Evolutionary conservation across 2,797 vertebrate species (phyloP), one percentile per base, ranked within the genome.

Genomic region (Mormyrus proboscirostris): DNA sequence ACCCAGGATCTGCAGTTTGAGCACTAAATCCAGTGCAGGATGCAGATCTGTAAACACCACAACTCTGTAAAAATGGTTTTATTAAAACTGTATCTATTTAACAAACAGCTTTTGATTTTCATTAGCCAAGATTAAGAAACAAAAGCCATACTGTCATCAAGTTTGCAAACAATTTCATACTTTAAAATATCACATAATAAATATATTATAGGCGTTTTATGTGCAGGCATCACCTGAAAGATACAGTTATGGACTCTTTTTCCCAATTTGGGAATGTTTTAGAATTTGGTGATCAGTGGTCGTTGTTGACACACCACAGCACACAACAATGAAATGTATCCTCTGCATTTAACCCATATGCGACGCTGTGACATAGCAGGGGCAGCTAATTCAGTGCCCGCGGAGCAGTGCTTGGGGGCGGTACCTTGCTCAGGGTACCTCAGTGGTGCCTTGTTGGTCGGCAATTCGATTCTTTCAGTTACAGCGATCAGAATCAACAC

Each of bases 81-180:
- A 88, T 88, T 88, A 87, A 87, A 87, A 87, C 53, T 51, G n/a
- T n/a, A 25, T 65, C 25, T 44, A 7, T 59, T 47, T 59, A 38
- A 87, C 85, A 53, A 86, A 55, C 12, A 87, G 3, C 6, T 57
- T 57, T 33, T 19, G 14, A 87, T 57, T 88, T 88, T 65, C n/a
- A 33, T 49, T 55, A 86, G 29, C 33, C 44, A 88, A 22, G 19
- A n/a, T 55, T 51, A 51, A 4, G 47, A 85, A 79, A 16, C 33
- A 29, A 85, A 79, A 41, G 73, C 73, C 38, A 79, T 16, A 76
- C 2, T 73, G 38, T 73, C 65, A 73, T 73, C 12, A 14, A 73
- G 65, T 14, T 33, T 79, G 38, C 73, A 44, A 79, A 41, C 44
- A 79, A 79, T 1, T 5, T 12, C 12, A 79, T 44, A 16, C 5